phyloP scores from a whole-genome alignment of 2,797 vertebrate genomes.

The Glossophaga mutica region DNA sequence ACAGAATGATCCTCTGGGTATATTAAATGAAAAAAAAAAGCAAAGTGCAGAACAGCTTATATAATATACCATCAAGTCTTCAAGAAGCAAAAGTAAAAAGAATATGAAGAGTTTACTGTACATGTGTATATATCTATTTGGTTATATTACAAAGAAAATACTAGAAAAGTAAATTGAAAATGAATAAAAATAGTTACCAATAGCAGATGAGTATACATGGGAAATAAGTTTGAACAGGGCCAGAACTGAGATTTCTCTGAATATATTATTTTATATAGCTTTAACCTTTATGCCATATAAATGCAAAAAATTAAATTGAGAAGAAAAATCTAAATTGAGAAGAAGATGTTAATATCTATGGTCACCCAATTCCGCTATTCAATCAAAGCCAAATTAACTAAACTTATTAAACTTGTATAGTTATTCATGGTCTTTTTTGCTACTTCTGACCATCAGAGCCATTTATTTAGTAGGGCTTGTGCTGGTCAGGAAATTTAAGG shows the following conservation, averaged over 20 bases:
- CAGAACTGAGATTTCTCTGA: background rate
- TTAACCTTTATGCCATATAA: background rate
- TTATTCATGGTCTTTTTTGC: background rate
- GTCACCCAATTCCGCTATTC: background rate
- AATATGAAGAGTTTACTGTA: background rate
- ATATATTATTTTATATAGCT: background rate
- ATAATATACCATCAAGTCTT: background rate
- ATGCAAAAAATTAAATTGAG: background rate
- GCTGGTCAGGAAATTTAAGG: background rate
- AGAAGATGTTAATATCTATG: background rate
- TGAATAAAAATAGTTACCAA: background rate
- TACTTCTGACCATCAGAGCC: background rate
- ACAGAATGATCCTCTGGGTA: background rate
- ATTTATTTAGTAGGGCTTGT: background rate
- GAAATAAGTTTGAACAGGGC: background rate
- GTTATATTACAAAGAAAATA: background rate
- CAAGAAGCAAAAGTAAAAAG: background rate
- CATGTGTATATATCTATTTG: background rate
- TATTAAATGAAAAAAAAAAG: background rate
- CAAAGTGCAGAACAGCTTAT: background rate
- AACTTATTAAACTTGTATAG: background rate
- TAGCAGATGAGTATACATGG: background rate
- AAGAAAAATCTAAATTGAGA: background rate
- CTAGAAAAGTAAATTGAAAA: background rate
- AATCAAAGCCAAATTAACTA: slow-evolving; percentile 18